A percentile compares a stretch with the other conserved stretches of the same genome.
Evolutionary conservation across 64 coral and sea anemone species (phyloP).

Genomic region (Montipora efflorescens): DNA sequence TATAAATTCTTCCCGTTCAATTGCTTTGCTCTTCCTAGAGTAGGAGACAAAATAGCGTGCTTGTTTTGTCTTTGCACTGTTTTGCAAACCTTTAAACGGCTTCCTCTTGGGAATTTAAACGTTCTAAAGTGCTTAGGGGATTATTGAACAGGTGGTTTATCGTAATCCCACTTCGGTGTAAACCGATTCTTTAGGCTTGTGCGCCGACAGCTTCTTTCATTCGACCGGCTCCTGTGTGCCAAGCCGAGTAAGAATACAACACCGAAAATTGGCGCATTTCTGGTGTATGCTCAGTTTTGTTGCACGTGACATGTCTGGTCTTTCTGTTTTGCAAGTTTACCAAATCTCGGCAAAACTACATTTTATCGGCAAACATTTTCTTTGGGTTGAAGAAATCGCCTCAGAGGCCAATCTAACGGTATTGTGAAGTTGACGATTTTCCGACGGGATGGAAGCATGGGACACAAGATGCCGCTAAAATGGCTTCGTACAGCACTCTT

Average conservation of each 20-base stretch:
- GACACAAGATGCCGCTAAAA: too few relatives aligned
- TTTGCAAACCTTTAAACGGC: slow-evolving; percentile 7
- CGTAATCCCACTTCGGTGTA: slow-evolving; percentile 33
- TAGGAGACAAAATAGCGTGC: neutral
- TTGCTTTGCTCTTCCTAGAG: neutral
- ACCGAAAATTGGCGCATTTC: neutral
- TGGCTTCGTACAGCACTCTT: too few relatives aligned
- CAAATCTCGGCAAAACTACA: too few relatives aligned
- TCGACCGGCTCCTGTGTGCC: neutral
- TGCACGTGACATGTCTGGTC: too few relatives aligned
- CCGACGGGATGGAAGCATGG: too few relatives aligned
- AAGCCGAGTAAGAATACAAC: neutral
- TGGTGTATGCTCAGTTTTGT: neutral
- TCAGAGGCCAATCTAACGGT: too few relatives aligned
- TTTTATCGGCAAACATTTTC: too few relatives aligned
- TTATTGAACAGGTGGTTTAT: slow-evolving; percentile 38
- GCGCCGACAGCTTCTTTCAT: neutral
- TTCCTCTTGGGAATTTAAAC: slow-evolving; percentile 12
- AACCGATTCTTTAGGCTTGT: slow-evolving; percentile 11
- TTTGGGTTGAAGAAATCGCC: too few relatives aligned
- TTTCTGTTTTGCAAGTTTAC: too few relatives aligned
- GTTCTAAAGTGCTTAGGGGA: slow-evolving; percentile 30
- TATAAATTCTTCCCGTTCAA: neutral
- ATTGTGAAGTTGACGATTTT: too few relatives aligned
- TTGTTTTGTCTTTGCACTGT: neutral